A percentile compares a stretch with the other conserved stretches of the same genome.
Conservation (phyloP, 2,113 vertebrate species). For the Hemiscyllium ocellatum region DNA sequence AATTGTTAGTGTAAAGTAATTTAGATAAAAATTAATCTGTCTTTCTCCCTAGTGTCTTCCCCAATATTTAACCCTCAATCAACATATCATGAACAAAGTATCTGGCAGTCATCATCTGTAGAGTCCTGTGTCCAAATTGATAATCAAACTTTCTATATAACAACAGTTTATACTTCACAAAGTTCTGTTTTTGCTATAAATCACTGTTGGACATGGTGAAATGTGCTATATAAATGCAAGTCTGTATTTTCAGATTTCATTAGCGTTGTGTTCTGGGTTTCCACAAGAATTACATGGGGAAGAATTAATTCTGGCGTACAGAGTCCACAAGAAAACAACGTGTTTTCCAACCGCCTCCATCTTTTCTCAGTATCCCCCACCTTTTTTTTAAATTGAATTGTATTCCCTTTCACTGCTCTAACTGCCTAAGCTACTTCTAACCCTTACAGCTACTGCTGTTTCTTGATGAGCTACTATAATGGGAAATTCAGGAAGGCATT, state of each 20-base stretch:
- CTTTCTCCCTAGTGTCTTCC: background rate
- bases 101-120: background rate
- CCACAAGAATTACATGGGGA: background rate
- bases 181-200: background rate
- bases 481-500: background rate
- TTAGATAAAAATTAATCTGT: background rate
- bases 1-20: background rate
- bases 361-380: background rate
- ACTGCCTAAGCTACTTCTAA: background rate
- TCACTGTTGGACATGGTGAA: background rate
- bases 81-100: background rate
- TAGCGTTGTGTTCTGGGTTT: background rate
- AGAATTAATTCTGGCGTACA: background rate
- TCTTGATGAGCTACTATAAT: background rate
- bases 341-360: background rate
- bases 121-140: background rate
- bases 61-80: background rate
- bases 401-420: background rate
- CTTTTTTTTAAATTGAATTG: no score
- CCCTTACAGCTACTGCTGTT: background rate
- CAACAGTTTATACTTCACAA: background rate
- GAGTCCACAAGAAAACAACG: no score
- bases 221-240: conserved; percentile 9
- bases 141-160: background rate
- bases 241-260: background rate